Evolutionary conservation across 2,113 vertebrate genomes (phyloP), one percentile per base, ranked within the genome.

Genomic region (Tachycineta bicolor): DNA sequence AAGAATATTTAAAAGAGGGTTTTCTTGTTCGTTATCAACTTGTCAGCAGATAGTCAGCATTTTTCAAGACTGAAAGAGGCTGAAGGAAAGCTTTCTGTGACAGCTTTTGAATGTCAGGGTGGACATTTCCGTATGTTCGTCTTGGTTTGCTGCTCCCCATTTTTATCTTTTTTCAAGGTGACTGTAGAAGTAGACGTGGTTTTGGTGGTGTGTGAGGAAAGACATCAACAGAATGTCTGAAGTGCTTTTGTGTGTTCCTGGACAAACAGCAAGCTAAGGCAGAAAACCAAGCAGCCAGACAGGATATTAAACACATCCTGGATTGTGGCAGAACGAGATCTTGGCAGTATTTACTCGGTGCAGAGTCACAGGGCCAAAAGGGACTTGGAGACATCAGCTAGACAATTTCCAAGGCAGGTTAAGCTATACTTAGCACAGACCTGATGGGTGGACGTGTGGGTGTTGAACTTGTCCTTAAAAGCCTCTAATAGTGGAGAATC

Each of bases 391-490:
- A 25, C 1, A 1, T n/a, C 82, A 76, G 49, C 67, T 37, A n/a
- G 75, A 69, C 41, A 69, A 67, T 64, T 69, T 76, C n/a, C 71
- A 46, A n/a, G 49, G 39, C 67, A 83, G n/a, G n/a, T 49, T 68
- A 52, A 82, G 18, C 62, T 90, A 3, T 56, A 16, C n/a, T 81
- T 62, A n/a, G 1, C 31, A 19, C 22, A 33, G 47, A 56, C 19
- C 33, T 85, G 62, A 52, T 0, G 0, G 22, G 8, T 77, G 43
- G 52, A 39, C 0, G 0, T 18, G 8, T 69, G n/a, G 12, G 11
- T 64, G 29, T 77, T 90, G 76, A 92, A 83, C 41, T 29, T 68
- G 31, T 41, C 64, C 59, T 71, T 85, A 60, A 82, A 93, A 76
- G 26, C 74, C 18, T 64, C 55, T 63, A n/a, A 18, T 33, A 55